Evolutionary conservation across 2,888 invertebrate genomes (phyloP).

Genomic region (Nudaria mundana): DNA sequence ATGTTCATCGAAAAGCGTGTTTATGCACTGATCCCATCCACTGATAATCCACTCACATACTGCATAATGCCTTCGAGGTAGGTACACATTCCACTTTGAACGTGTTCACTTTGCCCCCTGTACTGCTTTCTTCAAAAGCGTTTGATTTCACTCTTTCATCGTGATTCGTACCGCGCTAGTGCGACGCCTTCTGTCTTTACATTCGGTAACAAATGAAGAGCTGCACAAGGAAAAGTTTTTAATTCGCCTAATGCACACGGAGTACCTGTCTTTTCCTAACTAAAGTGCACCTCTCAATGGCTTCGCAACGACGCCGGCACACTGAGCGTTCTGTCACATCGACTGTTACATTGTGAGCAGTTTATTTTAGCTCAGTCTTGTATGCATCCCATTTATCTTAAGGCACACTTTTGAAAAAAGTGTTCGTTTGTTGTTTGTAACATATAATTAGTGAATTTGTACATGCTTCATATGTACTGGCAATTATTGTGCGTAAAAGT

Average conservation of each 20-base stretch:
- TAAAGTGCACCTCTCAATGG: slow-evolving; percentile 66
- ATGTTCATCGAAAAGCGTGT: slow-evolving; percentile 55
- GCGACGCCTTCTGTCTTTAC: slow-evolving; percentile 52
- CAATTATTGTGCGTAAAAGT: too few species aligned
- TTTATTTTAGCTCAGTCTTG: slow-evolving; percentile 65
- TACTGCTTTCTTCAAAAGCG: slow-evolving; percentile 58
- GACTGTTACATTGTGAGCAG: slow-evolving; percentile 66
- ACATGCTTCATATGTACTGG: slow-evolving; percentile 3
- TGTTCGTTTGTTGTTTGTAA: slow-evolving; percentile 31
- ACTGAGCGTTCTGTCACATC: slow-evolving; percentile 59
- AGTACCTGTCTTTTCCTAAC: slow-evolving; percentile 64
- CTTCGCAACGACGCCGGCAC: slow-evolving; percentile 48
- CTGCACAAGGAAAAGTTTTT: slow-evolving; percentile 65
- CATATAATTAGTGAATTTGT: slow-evolving; percentile 10
- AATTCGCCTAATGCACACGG: slow-evolving; percentile 77
- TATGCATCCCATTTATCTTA: slow-evolving; percentile 47
- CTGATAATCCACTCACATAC: too few species aligned
- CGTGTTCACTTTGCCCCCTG: slow-evolving; percentile 69
- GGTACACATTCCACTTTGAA: slow-evolving; percentile 64
- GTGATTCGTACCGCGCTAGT: slow-evolving; percentile 49
- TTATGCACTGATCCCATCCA: slow-evolving; percentile 61
- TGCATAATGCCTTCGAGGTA: too few species aligned
- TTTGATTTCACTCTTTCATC: slow-evolving; percentile 69
- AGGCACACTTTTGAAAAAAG: slow-evolving; percentile 36
- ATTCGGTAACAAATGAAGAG: slow-evolving; percentile 66